These are phyloP conservation scores for Hylaeus anthracinus DNA, from an alignment of 1,140 invertebrate species.

Conservation along the genomic window DNA sequence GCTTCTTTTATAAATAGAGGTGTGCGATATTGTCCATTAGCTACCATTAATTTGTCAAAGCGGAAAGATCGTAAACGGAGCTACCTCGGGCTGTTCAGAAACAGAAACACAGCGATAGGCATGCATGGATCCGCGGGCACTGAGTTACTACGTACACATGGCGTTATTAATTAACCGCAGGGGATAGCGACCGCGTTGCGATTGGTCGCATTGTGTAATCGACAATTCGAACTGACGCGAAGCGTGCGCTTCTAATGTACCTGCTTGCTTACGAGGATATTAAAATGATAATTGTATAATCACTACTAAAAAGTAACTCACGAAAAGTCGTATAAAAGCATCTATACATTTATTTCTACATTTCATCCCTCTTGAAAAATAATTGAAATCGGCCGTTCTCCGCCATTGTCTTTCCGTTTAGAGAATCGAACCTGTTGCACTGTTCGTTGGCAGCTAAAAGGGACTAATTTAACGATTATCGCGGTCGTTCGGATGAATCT, in stretches of 20 bases:
- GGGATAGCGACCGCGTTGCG: slow-evolving; percentile 9
- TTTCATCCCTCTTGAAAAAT: too few species aligned
- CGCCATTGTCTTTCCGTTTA: too few species aligned
- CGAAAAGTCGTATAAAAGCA: too few species aligned
- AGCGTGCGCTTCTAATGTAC: slow-evolving; percentile 16
- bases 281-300: background rate
- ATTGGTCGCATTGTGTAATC: slow-evolving; percentile 31
- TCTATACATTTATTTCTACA: too few species aligned
- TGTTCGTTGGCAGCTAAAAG: background rate
- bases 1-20: background rate
- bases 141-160: slow-evolving; percentile 49
- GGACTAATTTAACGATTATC: slow-evolving; percentile 26
- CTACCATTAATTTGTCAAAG: slow-evolving; percentile 15
- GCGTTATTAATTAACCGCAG: slow-evolving; percentile 53
- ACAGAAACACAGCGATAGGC: slow-evolving; percentile 73
- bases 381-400: too few species aligned
- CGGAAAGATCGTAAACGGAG: background rate
- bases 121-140: slow-evolving; percentile 15
- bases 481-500: slow-evolving; percentile 3
- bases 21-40: too few species aligned
- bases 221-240: slow-evolving; percentile 1
- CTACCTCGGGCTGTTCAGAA: slow-evolving; percentile 27
- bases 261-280: background rate
- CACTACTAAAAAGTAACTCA: too few species aligned
- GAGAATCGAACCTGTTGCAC: slow-evolving; percentile 33